These are phyloP conservation scores for Pantherophis guttatus DNA, from an alignment of 2,113 vertebrate species.

Conservation along the genomic window DNA sequence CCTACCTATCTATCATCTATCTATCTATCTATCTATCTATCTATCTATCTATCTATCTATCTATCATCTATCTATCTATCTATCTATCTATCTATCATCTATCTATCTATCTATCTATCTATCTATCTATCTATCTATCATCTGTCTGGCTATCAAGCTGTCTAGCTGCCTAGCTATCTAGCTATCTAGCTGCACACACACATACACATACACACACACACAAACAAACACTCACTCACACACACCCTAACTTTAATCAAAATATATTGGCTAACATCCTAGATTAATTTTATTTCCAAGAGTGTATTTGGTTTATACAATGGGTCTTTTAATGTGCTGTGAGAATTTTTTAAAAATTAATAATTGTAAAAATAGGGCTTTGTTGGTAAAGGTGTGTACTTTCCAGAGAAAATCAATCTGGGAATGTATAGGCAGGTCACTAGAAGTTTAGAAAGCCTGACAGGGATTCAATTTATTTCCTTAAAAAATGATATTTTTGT, in stretches of 20 bases:
- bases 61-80: too few relatives aligned
- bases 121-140: too few relatives aligned
- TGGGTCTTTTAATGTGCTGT: neutral
- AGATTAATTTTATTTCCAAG: neutral
- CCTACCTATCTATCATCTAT: too few relatives aligned
- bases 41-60: too few relatives aligned
- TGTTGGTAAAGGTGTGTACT: neutral
- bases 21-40: too few relatives aligned
- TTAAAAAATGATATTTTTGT: neutral
- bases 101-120: neutral
- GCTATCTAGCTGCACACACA: too few relatives aligned
- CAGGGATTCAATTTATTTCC: neutral
- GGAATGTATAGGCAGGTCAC: neutral
- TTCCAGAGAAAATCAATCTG: neutral
- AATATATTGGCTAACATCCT: neutral
- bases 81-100: too few relatives aligned
- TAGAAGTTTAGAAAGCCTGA: neutral
- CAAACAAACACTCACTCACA: too few relatives aligned
- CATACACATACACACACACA: too few relatives aligned
- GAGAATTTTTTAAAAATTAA: neutral
- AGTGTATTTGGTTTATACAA: neutral
- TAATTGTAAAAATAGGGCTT: neutral
- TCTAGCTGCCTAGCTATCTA: too few relatives aligned
- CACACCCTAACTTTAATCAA: neutral
- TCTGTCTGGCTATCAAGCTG: too few relatives aligned